phyloP scores from a whole-genome alignment of 2,113 vertebrate species.

The Bos taurus region ARS-UCD2.0 NC_037329.1:114648001-114648500 shows the following conservation, averaged over 20 bases:
- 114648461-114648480: neutral
- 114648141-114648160: conserved; percentile 51
- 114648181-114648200: neutral
- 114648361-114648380: neutral
- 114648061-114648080: neutral
- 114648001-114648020: neutral
- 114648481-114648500: neutral
- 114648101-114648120: neutral
- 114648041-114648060: conserved; percentile 33
- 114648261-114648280: neutral
- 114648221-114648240: neutral
- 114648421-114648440: neutral
- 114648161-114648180: neutral
- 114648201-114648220: neutral
- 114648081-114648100: conserved; percentile 25
- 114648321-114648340: neutral
- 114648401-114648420: neutral
- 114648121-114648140: neutral
- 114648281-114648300: neutral
- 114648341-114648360: conserved; percentile 2
- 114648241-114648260: neutral
- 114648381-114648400: neutral
- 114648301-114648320: conserved; percentile 32
- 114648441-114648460: neutral
- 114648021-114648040: neutral